phyloP scores from a whole-genome alignment of 2,888 invertebrate genomes.

The Papilio protenor region DNA sequence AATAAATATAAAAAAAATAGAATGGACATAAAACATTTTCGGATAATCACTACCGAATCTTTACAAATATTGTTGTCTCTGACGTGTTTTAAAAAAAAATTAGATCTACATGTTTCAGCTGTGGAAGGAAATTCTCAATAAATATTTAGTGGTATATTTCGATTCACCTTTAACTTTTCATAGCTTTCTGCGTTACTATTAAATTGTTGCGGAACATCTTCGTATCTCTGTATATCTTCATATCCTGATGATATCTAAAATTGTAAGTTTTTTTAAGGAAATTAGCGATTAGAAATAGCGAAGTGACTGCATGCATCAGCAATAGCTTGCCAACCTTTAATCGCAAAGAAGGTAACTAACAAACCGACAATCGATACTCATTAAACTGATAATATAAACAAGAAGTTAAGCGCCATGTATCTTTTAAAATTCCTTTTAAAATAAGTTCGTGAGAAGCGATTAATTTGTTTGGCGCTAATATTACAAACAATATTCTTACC shows the following conservation, averaged over 20 bases:
- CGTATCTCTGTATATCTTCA: conserved; percentile 15
- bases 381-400: not conserved
- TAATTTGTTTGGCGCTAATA: not conserved
- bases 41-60: too few relatives aligned
- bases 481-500: conserved; percentile 18
- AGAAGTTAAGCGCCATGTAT: not conserved
- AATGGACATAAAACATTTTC: too few relatives aligned
- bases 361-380: not conserved
- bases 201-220: conserved; percentile 3
- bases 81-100: too few relatives aligned
- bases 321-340: too few relatives aligned
- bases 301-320: too few relatives aligned
- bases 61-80: too few relatives aligned
- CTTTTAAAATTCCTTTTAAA: not conserved
- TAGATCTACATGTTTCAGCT: not conserved
- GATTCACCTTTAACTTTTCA: conserved; percentile 7
- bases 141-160: not conserved
- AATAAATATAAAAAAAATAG: too few relatives aligned
- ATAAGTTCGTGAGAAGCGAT: not conserved
- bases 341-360: too few relatives aligned
- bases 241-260: conserved; percentile 7
- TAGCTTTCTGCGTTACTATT: conserved; percentile 14
- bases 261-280: too few relatives aligned
- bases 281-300: not conserved
- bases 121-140: not conserved